Evolutionary conservation across 2,113 vertebrate genomes (phyloP).

Genomic region (Ranitomeya imitator): DNA sequence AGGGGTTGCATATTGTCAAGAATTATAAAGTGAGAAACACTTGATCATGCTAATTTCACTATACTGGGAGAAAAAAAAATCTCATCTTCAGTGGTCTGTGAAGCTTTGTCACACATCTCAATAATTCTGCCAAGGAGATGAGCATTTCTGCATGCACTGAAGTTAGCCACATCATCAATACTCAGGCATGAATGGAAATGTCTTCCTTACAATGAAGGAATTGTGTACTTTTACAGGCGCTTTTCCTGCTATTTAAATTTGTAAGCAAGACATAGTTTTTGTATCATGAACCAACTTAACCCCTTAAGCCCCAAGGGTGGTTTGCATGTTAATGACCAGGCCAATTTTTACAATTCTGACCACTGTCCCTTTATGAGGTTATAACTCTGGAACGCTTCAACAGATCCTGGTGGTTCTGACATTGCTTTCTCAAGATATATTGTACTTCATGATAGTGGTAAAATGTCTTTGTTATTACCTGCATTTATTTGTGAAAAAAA

Average conservation of each 20-base stretch:
- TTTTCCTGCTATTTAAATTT: background rate
- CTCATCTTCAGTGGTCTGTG: constrained; percentile 39
- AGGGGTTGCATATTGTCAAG: background rate
- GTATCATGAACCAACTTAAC: background rate
- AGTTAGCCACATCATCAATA: background rate
- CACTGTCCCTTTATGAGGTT: too few species aligned
- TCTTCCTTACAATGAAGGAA: constrained; percentile 18
- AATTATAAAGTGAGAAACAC: background rate
- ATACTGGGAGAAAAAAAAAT: constrained; percentile 30
- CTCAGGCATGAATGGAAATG: constrained; percentile 22
- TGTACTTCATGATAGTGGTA: too few species aligned
- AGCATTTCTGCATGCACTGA: constrained; percentile 4
- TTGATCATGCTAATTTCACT: constrained; percentile 28
- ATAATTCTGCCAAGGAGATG: constrained; percentile 37
- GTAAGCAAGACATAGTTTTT: background rate
- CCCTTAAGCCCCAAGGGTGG: too few species aligned
- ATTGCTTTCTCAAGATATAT: too few species aligned
- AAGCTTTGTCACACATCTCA: constrained; percentile 45
- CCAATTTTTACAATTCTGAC: too few species aligned
- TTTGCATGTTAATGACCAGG: too few species aligned
- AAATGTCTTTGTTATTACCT: too few species aligned
- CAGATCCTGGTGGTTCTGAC: too few species aligned
- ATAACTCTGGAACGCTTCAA: too few species aligned
- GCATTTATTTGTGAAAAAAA: too few species aligned
- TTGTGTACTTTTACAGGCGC: background rate